These are phyloP conservation scores for Molossus alvarezi DNA, from an alignment of 2,797 vertebrate genomes.

Conservation along the genomic window DNA sequence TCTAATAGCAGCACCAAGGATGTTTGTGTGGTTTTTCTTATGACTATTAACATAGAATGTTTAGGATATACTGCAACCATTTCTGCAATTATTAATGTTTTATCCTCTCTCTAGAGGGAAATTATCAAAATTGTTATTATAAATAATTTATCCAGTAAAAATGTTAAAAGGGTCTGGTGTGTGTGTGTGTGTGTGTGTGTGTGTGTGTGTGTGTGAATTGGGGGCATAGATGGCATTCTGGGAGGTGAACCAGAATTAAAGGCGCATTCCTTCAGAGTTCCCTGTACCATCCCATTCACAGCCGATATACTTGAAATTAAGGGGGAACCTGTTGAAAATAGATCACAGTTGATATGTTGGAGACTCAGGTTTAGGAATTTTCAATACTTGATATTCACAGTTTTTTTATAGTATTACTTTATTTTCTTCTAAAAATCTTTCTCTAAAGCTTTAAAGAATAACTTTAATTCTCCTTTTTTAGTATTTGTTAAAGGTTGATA, in stretches of 20 bases:
- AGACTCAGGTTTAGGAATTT: background rate
- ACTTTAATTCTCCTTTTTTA: slow-evolving; percentile 22
- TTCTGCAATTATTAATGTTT: slow-evolving; percentile 54
- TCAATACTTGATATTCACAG: background rate
- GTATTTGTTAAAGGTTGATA: slow-evolving; percentile 40
- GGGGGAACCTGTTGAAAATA: background rate
- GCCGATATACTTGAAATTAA: slow-evolving; percentile 1
- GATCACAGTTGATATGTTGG: background rate
- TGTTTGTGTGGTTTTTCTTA: slow-evolving; percentile 15
- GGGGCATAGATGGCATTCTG: background rate
- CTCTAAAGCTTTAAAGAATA: background rate
- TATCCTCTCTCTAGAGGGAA: background rate
- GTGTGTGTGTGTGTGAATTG: background rate
- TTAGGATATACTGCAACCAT: slow-evolving; percentile 4
- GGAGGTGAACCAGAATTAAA: background rate
- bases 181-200: background rate
- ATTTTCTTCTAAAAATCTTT: slow-evolving; percentile 37
- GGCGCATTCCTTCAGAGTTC: background rate
- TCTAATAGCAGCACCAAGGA: background rate
- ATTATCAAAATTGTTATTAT: background rate
- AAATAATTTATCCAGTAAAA: slow-evolving; percentile 34
- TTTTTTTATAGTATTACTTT: background rate
- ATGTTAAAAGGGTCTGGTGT: background rate
- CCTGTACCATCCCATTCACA: background rate
- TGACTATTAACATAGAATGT: slow-evolving; percentile 24